Evolutionary conservation across 2,113 vertebrate genomes (phyloP), one percentile per base, ranked within the genome.

Genomic region (Eptatretus burgeri): DNA sequence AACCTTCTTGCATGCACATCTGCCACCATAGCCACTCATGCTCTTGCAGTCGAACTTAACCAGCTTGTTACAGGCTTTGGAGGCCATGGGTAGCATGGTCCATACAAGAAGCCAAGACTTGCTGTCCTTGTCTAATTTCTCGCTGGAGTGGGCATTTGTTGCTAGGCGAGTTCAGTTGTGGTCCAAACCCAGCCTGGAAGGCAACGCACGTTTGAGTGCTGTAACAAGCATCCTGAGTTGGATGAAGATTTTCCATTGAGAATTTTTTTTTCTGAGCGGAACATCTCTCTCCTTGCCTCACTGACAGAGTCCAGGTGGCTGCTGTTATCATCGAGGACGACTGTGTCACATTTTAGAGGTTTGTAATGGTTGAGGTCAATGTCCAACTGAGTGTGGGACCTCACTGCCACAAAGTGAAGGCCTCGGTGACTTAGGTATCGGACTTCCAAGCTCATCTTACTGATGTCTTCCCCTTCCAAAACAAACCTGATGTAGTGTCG

Each of bases 291-390:
- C 14, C 52, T 1, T 56, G 52, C 52, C 52, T 56, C 52, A 56
- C 18, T 56, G 52, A 56, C 52, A 56, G 52, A 56, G 18, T 56
- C 18, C 7, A 56, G 52, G 52, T 56, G 52, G 52, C 52, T 56
- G 52, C 14, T 56, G 14, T 56, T 56, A 17, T 56, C 52, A 56
- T 56, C 14, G 14, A 56, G 52, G 52, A 56, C 18, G 52, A 56
- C 52, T 56, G 52, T 56, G 18, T 56, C 14, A 17, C 52, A 17
- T 56, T 56, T 5, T 16, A 56, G 52, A 14, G 18, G 52, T 56
- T 9, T 56, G 14, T 16, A 56, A 17, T 56, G 18, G 14, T 56
- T 17, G 52, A 17, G 14, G 14, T 56, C 52, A 56, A 56, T 17
- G 18, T 56, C 52, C 52, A 56, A 56, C 52, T 8, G 14, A 56